A percentile compares a stretch with the other conserved stretches of the same genome.
Conservation (phyloP, 2,113 vertebrate species). For the Vulpes vulpes region DNA sequence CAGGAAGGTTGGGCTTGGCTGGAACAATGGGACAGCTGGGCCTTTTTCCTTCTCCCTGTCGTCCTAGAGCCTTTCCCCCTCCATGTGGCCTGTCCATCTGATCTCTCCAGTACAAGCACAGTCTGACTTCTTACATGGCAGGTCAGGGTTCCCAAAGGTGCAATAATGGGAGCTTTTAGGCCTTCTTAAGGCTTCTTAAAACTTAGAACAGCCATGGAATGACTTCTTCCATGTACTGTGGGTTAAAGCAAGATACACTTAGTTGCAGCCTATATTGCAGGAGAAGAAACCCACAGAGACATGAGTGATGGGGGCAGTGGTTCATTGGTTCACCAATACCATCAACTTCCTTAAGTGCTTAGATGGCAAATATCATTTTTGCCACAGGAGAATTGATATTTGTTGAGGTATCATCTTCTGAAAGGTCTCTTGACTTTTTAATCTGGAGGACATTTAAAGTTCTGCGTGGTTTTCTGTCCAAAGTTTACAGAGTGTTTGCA, state of each 20-base stretch:
- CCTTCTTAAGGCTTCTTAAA: not conserved
- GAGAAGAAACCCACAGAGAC: not conserved
- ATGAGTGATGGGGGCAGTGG: not conserved
- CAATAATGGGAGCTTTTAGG: not conserved
- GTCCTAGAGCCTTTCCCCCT: not conserved
- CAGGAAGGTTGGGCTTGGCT: not conserved
- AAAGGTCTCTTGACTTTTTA: conserved; percentile 40
- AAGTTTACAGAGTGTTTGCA: rapidly evolving
- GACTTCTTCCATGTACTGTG: not conserved
- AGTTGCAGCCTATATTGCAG: not conserved
- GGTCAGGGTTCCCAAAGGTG: not conserved
- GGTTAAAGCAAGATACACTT: conserved; percentile 22
- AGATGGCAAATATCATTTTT: not conserved
- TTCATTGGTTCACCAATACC: not conserved
- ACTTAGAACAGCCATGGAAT: not conserved
- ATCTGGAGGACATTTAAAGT: not conserved
- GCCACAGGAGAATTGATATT: not conserved
- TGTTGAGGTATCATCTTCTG: not conserved
- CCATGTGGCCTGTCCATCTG: not conserved
- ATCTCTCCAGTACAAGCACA: not conserved
- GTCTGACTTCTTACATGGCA: not conserved
- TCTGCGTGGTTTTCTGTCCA: not conserved
- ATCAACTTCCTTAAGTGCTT: not conserved
- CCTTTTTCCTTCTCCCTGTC: not conserved
- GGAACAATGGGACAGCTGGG: not conserved